Evolutionary conservation across 2,797 vertebrate species (phyloP), one percentile per base, ranked within the genome.

Genomic region (Prunella strophiata): DNA sequence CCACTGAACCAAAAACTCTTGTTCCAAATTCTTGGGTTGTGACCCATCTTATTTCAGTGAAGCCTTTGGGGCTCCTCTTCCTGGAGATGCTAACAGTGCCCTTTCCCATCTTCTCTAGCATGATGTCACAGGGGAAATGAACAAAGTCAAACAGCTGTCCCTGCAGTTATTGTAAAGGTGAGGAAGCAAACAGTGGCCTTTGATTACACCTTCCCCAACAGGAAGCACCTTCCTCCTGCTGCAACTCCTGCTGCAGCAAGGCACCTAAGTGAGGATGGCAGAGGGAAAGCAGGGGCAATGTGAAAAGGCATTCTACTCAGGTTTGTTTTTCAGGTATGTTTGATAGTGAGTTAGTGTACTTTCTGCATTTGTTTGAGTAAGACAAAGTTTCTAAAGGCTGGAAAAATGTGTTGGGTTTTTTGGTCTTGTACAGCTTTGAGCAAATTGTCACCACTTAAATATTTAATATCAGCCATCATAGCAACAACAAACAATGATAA

Each of bases 381-480:
- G 71, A 95, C 3, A 11, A 90, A 91, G 59, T 80, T 94, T 85
- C 83, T 50, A 61, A 67, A 74, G 57, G 32, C 15, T 85, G 52
- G 8, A 82, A 82, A 30, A 63, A 27, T 36, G 52, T 26, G 25
- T 42, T 42, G 34, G 7, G 7, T 1, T 25, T 34, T 47, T 34
- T n/a, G 7, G 80, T 82, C 84, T 94, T 85, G 61, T 85, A 96
- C 45, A 89, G 81, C 81, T 94, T 80, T 74, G 63, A 93, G 65
- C 8, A 80, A 68, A 88, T 65, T 74, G 84, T 51, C 42, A 80
- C 63, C 57, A 45, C 71, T 94, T 96, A 91, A 94, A 95, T 92
- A 94, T 92, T 91, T 91, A 96, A 85, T 85, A 83, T 80, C 57
- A 91, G 85, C 70, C 67, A 91, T 52, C 89, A 70, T 19, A 93